Percentiles rank a stretch among this genome's conserved stretches.
phyloP scores from a whole-genome alignment of 2,113 vertebrate genomes.

The Octodon degus region DNA sequence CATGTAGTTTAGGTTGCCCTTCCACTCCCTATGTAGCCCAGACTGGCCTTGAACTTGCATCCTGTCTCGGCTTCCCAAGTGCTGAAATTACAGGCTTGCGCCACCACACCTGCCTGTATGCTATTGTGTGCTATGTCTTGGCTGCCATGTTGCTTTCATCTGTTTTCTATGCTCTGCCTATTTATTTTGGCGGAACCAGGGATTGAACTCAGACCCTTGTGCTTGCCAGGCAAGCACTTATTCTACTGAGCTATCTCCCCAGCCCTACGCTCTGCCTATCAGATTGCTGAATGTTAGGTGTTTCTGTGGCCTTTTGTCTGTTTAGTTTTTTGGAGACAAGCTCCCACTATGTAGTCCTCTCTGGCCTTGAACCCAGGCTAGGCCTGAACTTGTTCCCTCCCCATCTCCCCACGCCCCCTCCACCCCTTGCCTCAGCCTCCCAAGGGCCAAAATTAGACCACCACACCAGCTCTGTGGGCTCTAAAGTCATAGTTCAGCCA shows the following conservation, averaged over 20 bases:
- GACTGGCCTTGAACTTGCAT: background rate
- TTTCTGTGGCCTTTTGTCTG: background rate
- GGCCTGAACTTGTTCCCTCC: background rate
- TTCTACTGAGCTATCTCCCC: no score
- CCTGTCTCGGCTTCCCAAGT: background rate
- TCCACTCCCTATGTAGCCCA: background rate
- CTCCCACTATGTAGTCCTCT: background rate
- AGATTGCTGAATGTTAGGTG: background rate
- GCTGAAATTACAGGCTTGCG: background rate
- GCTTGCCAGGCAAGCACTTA: no score
- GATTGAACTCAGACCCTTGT: no score
- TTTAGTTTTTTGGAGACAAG: background rate
- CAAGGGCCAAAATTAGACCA: background rate
- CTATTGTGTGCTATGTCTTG: no score
- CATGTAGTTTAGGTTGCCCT: background rate
- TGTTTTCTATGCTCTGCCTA: background rate
- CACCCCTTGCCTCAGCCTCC: background rate
- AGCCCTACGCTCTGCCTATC: background rate
- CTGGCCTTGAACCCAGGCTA: background rate
- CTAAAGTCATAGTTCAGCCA: background rate
- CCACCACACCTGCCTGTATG: background rate
- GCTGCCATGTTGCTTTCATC: background rate
- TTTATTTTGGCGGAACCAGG: no score
- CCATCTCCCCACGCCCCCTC: no score
- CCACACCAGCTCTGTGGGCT: background rate